Conservation (phyloP, 2,113 vertebrate genomes). For the Fulmarus glacialis region DNA sequence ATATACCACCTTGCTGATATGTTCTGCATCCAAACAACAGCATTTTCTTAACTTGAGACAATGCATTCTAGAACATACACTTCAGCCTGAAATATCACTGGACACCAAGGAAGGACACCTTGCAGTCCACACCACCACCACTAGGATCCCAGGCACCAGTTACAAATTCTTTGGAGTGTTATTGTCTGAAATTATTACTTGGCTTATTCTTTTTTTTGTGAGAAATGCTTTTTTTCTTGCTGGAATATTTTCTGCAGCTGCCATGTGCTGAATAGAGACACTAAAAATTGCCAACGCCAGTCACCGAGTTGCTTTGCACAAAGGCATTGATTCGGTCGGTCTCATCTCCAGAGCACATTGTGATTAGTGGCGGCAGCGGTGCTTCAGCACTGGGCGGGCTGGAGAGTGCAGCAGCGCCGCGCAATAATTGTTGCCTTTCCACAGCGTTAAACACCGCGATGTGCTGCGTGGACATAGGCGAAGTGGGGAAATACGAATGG, state of each 20-base stretch:
- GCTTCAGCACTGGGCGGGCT: not conserved
- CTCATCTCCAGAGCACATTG: not conserved
- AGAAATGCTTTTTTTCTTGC: not conserved
- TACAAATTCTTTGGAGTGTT: not conserved
- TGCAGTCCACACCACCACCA: not conserved
- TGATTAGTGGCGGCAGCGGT: not conserved
- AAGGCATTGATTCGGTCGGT: not conserved
- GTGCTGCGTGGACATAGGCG: not conserved
- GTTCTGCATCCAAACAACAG: not conserved
- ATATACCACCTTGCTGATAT: not conserved
- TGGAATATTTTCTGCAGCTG: not conserved
- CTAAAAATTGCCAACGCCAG: not conserved
- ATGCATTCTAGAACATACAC: not conserved
- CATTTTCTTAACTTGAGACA: not conserved
- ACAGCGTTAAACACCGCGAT: not conserved
- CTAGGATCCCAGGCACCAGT: not conserved
- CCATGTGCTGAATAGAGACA: not conserved
- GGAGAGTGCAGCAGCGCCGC: not conserved
- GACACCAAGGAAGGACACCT: not conserved
- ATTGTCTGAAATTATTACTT: not conserved
- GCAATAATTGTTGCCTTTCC: not conserved
- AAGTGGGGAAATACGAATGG: not conserved
- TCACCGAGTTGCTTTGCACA: not conserved
- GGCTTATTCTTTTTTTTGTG: not conserved
- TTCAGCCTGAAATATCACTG: not conserved